Conservation (phyloP, 2,797 vertebrate species). For the Arctocebus calabarensis region DNA sequence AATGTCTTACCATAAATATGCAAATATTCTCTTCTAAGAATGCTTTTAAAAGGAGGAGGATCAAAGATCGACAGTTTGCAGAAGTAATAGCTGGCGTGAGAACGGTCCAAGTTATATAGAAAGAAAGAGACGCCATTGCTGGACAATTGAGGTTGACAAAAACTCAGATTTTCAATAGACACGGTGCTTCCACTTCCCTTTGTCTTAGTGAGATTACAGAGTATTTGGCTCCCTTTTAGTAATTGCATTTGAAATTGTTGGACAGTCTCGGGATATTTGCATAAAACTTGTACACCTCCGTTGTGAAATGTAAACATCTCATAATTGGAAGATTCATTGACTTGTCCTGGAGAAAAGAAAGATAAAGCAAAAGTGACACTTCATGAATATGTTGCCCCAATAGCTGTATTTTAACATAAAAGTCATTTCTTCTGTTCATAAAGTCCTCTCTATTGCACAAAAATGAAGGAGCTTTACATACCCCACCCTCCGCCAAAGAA, state of each 20-base stretch:
- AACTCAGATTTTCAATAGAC: constrained; percentile 11
- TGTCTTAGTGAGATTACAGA: constrained; percentile 84
- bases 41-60: constrained; percentile 86
- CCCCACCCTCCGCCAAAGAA: background rate
- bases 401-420: constrained; percentile 36
- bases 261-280: constrained; percentile 80
- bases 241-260: constrained; percentile 86
- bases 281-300: constrained; percentile 84
- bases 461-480: constrained; percentile 40
- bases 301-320: constrained; percentile 80
- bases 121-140: constrained; percentile 83
- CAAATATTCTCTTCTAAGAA: constrained; percentile 84
- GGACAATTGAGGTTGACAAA: constrained; percentile 81
- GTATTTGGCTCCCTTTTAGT: constrained; percentile 79
- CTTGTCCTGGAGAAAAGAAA: constrained; percentile 81
- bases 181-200: constrained; percentile 12
- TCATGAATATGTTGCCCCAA: background rate
- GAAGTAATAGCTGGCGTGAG: constrained; percentile 83
- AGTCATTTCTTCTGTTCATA: background rate
- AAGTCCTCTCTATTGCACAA: background rate
- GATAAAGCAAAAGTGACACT: background rate
- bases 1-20: constrained; percentile 87
- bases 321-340: constrained; percentile 58
- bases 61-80: constrained; percentile 84
- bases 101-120: constrained; percentile 85